These are phyloP conservation scores for Taurulus bubalis DNA, from an alignment of 2,113 vertebrate genomes.

Conservation along the genomic window DNA sequence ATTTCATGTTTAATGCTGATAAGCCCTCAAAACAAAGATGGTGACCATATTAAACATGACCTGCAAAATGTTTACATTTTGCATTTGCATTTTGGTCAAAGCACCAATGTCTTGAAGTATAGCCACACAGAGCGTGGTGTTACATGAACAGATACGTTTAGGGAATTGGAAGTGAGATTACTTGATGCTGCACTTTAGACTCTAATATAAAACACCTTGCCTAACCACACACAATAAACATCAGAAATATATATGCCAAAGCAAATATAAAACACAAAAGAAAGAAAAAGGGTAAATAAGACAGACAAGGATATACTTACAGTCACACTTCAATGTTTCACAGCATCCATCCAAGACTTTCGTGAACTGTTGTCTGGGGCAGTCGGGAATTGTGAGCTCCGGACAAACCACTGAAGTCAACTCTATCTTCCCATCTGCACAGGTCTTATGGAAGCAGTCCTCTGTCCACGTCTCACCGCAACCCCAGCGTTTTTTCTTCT, in stretches of 20 bases:
- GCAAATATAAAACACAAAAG: not conserved
- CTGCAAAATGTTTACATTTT: not conserved
- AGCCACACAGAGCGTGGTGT: not conserved
- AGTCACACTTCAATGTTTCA: constrained; percentile 77
- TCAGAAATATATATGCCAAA: not conserved
- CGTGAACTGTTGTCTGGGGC: constrained; percentile 56
- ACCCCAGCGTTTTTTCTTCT: constrained; percentile 52
- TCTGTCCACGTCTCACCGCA: constrained; percentile 71
- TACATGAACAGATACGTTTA: not conserved
- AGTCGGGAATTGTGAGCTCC: constrained; percentile 38
- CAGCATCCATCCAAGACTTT: constrained; percentile 77
- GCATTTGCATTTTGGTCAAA: not conserved
- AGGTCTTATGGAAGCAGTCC: constrained; percentile 69
- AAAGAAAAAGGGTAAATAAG: not conserved
- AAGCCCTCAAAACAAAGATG: not conserved
- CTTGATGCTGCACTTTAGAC: not conserved
- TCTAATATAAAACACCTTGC: not conserved
- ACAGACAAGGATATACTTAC: constrained; percentile 67
- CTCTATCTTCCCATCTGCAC: constrained; percentile 56
- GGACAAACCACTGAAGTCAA: constrained; percentile 64
- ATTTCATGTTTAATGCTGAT: not conserved
- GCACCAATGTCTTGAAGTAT: not conserved
- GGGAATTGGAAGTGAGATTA: not conserved
- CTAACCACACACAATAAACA: not conserved
- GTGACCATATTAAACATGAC: not conserved